These are phyloP conservation scores for Nyctereutes procyonoides DNA, from an alignment of 2,113 vertebrate species.

Conservation along the genomic window DNA sequence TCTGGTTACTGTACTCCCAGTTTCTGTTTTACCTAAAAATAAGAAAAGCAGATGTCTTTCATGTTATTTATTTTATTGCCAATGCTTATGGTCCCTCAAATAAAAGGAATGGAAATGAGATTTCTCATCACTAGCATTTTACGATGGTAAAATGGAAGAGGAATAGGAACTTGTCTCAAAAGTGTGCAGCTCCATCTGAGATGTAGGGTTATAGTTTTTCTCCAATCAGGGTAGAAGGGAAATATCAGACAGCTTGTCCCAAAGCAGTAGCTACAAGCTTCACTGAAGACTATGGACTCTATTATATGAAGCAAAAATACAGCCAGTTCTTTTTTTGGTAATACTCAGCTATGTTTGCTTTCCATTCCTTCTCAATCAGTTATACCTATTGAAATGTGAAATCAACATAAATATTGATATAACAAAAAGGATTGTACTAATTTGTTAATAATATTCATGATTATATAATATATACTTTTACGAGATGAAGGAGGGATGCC, in stretches of 20 bases:
- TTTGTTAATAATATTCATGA: not conserved
- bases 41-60: not conserved
- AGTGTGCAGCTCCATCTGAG: not conserved
- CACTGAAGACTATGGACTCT: not conserved
- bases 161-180: not conserved
- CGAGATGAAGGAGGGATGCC: too few species aligned
- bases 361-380: not conserved
- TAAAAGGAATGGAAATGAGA: not conserved
- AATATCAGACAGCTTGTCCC: not conserved
- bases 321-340: not conserved
- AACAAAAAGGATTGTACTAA: not conserved
- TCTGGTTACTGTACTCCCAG: not conserved
- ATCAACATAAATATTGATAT: too few species aligned
- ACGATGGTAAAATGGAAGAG: not conserved
- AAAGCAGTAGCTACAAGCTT: not conserved
- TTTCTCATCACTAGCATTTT: not conserved
- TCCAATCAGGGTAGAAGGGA: not conserved
- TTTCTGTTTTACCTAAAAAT: not conserved
- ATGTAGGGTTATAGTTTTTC: too few species aligned
- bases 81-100: accelerated
- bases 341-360: not conserved
- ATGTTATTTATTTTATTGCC: not conserved
- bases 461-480: not conserved
- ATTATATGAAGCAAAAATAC: not conserved
- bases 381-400: not conserved